These are phyloP conservation scores for Nematopogon swammerdamellus DNA, from an alignment of 2,888 invertebrate genomes.

Conservation along the genomic window DNA sequence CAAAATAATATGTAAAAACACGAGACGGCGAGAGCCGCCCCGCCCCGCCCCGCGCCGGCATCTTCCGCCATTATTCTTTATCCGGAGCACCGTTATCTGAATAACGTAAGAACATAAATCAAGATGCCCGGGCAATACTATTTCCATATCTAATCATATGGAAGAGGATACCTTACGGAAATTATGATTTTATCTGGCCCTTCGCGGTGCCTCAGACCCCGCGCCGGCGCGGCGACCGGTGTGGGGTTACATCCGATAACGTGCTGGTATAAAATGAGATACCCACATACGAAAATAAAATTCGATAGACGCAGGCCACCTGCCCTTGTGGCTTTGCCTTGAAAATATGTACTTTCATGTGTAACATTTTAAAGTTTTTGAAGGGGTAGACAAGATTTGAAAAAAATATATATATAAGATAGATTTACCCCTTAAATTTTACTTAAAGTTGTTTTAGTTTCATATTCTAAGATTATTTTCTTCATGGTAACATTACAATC, in stretches of 20 bases:
- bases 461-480: too few relatives aligned
- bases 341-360: too few relatives aligned
- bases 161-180: slow-evolving; percentile 2
- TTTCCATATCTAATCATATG: slow-evolving; percentile 44
- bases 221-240: neutral
- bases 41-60: too few relatives aligned
- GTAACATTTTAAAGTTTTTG: too few relatives aligned
- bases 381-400: too few relatives aligned
- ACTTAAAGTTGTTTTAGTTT: too few relatives aligned
- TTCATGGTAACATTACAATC: too few relatives aligned
- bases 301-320: neutral
- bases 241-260: neutral
- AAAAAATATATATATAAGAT: too few relatives aligned
- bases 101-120: slow-evolving; percentile 35
- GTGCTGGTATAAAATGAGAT: neutral
- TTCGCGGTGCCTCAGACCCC: neutral
- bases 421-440: too few relatives aligned
- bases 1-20: too few relatives aligned
- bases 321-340: too few relatives aligned
- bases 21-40: too few relatives aligned
- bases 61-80: slow-evolving; percentile 7
- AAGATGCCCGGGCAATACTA: slow-evolving; percentile 39
- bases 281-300: neutral
- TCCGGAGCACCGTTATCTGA: slow-evolving; percentile 37
- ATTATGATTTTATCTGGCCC: slow-evolving; percentile 1